Evolutionary conservation across 2,113 vertebrate genomes (phyloP).

Genomic region (Sander lucioperca): DNA sequence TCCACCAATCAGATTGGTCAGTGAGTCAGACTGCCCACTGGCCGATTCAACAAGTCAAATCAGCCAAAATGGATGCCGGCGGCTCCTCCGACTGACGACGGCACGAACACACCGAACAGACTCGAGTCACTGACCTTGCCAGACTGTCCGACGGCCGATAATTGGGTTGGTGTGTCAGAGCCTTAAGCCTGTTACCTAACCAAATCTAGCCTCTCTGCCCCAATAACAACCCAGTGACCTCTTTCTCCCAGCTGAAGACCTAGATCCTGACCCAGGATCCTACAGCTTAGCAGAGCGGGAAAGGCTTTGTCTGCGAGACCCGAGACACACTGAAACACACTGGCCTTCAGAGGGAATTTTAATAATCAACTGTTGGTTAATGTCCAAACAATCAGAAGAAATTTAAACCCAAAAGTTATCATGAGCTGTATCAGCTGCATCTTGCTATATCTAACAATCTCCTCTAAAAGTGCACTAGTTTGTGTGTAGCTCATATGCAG

Average conservation of each 20-base stretch:
- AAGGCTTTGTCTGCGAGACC: conserved; percentile 60
- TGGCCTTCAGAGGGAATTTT: neutral
- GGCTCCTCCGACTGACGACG: no score
- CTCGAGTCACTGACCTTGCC: no score
- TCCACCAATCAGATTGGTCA: no score
- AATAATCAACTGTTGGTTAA: neutral
- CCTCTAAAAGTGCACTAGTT: neutral
- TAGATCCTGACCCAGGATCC: conserved; percentile 52
- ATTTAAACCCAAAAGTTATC: conserved; percentile 17
- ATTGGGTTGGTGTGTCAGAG: no score
- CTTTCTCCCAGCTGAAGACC: conserved; percentile 37
- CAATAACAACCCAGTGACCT: conserved; percentile 44
- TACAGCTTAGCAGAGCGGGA: conserved; percentile 63
- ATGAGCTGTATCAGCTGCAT: neutral
- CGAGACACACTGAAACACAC: conserved; percentile 28
- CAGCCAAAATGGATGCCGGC: no score
- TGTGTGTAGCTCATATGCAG: neutral
- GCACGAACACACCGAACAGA: no score
- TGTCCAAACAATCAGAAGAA: conserved; percentile 17
- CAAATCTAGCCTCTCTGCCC: conserved; percentile 1
- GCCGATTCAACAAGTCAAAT: no score
- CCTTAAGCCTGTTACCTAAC: conserved; percentile 51
- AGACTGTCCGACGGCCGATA: no score
- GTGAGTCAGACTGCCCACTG: no score
- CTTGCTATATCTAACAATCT: neutral